phyloP scores from a whole-genome alignment of 1,140 invertebrate genomes.

The Acarapis woodi region DNA sequence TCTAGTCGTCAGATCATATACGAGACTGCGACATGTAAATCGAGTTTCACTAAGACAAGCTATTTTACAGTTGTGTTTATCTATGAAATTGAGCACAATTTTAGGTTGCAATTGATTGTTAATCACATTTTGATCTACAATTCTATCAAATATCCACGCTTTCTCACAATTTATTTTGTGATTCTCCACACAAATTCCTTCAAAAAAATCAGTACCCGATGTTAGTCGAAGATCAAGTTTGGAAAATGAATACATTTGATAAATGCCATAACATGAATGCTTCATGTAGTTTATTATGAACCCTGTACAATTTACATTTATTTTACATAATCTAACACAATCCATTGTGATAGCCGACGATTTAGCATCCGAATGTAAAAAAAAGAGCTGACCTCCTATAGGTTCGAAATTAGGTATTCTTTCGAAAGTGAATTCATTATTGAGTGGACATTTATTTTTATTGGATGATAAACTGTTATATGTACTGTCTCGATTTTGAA shows the following conservation, averaged over 20 bases:
- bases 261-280: constrained; percentile 19
- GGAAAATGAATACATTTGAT: constrained; percentile 15
- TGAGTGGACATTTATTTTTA: constrained; percentile 9
- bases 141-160: constrained; percentile 21
- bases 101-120: constrained; percentile 15
- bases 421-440: constrained; percentile 18
- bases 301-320: constrained; percentile 17
- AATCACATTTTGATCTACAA: constrained; percentile 18
- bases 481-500: too few species aligned
- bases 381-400: constrained; percentile 14
- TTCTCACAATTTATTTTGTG: constrained; percentile 9
- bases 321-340: constrained; percentile 18
- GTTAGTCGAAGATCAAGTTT: constrained; percentile 17
- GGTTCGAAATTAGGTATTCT: constrained; percentile 20
- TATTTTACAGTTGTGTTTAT: constrained; percentile 20
- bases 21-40: constrained; percentile 21
- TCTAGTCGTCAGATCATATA: constrained; percentile 18
- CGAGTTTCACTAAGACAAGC: constrained; percentile 19
- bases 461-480: too few species aligned
- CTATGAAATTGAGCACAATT: constrained; percentile 16
- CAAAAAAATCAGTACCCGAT: constrained; percentile 20
- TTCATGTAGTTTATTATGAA: constrained; percentile 21
- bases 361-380: constrained; percentile 14
- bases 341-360: constrained; percentile 17
- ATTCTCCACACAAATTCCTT: constrained; percentile 18